Base-by-base conservation (phyloP, 2,113 vertebrate genomes). In the Clarias macrocephalus region DNA sequence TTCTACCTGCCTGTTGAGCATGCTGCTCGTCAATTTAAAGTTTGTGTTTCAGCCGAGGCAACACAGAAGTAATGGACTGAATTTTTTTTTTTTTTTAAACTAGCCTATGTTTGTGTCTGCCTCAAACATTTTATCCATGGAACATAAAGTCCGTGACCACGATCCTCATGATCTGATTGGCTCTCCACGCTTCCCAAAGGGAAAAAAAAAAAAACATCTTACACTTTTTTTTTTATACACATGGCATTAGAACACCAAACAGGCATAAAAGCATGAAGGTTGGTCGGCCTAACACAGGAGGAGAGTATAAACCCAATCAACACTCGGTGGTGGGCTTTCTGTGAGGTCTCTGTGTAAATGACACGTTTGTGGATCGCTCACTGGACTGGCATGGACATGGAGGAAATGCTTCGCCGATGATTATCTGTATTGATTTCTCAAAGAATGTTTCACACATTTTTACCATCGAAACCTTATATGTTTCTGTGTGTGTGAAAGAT, bases 401-500 rank as follows among this genome's bases (percentile, higher is more conserved):
- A 76, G 63, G 19, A 85, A 18, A 52, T 23, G 25, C 30, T 77
- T 77, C 57, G 30, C 42, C 48, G 54, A 72, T 4, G 16, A 72
- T 5, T 7, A 75, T 76, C 73, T 63, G 76, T 33, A 33, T 10
- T 15, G 9, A 11, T 52, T n/a, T 80, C 60, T 52, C 73, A 56
- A n/a, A 75, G 37, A 52, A 37, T 56, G 42, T 33, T 68, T 10
- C 21, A 25, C 19, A 25, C 11, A 33, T 85, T 84, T 57, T 56
- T 25, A 18, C 9, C 73, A 86, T 15, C 68, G 42, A 23, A 76
- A 23, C 3, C 59, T 9, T 79, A 10, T 56, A 73, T 42, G 48
- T 76, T 87, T 77, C 30, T 7, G 42, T 48, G 48, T 11, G 5
- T 76, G 81, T 66, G 83, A 37, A 65, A 80, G 81, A 59, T 87